Conservation (phyloP, 2,113 vertebrate species). For the Atherinomorus stipes region DNA sequence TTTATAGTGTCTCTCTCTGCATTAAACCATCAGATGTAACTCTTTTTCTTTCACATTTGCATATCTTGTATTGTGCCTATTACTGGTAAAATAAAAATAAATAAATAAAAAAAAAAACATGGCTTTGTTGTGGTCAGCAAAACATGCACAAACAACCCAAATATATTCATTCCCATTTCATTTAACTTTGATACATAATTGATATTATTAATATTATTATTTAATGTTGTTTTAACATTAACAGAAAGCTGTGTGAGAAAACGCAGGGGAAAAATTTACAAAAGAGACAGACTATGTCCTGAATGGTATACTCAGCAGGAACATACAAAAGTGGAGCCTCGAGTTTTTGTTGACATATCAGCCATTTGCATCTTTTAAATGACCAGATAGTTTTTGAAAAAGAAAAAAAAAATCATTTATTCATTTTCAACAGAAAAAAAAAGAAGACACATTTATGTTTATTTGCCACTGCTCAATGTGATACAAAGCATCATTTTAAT, state of each 20-base stretch:
- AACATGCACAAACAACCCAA: too few relatives aligned
- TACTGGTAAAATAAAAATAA: too few relatives aligned
- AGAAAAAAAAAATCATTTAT: neutral
- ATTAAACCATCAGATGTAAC: neutral
- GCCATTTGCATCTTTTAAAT: conserved; percentile 19
- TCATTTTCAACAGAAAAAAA: too few relatives aligned
- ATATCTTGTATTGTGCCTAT: too few relatives aligned
- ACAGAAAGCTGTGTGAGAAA: conserved; percentile 18
- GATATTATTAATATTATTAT: conserved; percentile 6
- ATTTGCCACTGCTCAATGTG: too few relatives aligned
- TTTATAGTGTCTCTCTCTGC: neutral
- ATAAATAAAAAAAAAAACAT: too few relatives aligned
- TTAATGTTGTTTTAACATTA: neutral
- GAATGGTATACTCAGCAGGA: too few relatives aligned
- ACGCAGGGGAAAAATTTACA: neutral
- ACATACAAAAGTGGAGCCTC: neutral
- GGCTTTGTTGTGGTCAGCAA: neutral
- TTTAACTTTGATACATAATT: too few relatives aligned
- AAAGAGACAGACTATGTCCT: too few relatives aligned
- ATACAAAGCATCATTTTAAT: neutral
- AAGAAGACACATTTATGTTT: too few relatives aligned
- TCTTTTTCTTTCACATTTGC: too few relatives aligned
- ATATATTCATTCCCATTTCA: neutral
- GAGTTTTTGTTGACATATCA: conserved; percentile 33
- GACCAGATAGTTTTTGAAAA: conserved; percentile 25